Base-by-base conservation (phyloP, 2,888 invertebrate species). In the Portevinia maculata region DNA sequence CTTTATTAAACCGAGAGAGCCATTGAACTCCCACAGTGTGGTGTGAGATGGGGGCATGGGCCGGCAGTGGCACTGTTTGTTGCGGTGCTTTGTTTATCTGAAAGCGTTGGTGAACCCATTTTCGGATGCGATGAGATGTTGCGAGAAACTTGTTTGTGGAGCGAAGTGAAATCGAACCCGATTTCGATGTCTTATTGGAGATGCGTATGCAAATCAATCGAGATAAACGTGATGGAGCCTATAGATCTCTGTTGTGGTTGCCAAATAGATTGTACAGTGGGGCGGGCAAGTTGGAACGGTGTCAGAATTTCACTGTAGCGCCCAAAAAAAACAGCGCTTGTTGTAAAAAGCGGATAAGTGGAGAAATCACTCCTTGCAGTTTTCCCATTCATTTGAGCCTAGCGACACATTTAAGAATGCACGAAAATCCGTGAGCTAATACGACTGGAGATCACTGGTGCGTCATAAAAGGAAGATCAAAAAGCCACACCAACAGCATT, bases 101-200 rank as follows among this genome's bases (percentile, higher is more conserved):
- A 32, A 55, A 60, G 48, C 55, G 5, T 60, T 52, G 46, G 17
- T 57, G 62, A 70, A 39, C 64, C 69, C 75, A 81, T 70, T 81
- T 81, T 46, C 44, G 79, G 53, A 79, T 37, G 30, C 46, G 67
- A 55, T 62, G 50, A 41, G 65, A 70, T 81, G 81, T 55, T 71
- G 37, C 48, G 60, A 71, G 60, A 55, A 81, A 83, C 81, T 65
- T 55, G 81, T 76, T 76, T 71, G 3, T 39, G 0, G 19, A 76
- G 34, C 37, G 64, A 71, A 83, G 81, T 83, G 81, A 83, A 83
- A 83, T 83, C 81, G 81, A 76, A 71, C 76, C 70, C 81, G 55
- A 76, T 76, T 71, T 83, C 41, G 37, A 57, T 48, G 50, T 60
- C 21, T 62, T 24, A 37, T 32, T 32, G 37, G 64, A 69, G 76